Evolutionary conservation across 2,888 invertebrate genomes (phyloP).

Genomic region (Torymus texanus): DNA sequence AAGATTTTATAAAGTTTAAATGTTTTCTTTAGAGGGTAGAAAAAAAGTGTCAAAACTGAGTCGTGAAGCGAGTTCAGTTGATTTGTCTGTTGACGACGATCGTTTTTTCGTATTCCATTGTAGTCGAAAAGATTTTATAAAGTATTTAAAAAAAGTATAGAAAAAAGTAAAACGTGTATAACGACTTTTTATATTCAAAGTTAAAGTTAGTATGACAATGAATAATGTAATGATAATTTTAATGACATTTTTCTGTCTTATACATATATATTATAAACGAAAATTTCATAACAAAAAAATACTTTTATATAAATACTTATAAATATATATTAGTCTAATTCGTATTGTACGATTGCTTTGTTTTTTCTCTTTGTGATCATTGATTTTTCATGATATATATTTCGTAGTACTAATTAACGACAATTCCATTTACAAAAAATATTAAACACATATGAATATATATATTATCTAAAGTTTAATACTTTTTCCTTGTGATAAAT

Average conservation of each 20-base stretch:
- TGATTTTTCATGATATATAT: constrained; percentile 17
- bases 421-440: constrained; percentile 23
- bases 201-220: too few species aligned
- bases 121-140: constrained; percentile 15
- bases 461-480: constrained; percentile 2
- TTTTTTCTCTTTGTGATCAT: constrained; percentile 21
- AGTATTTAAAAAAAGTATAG: neutral
- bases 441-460: neutral
- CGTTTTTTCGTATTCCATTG: neutral
- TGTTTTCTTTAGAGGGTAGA: constrained; percentile 9
- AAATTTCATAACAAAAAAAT: constrained; percentile 19
- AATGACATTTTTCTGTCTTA: constrained; percentile 3
- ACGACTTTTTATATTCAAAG: constrained; percentile 24
- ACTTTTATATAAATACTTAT: constrained; percentile 45
- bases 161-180: neutral
- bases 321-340: constrained; percentile 24
- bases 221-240: constrained; percentile 3
- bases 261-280: neutral
- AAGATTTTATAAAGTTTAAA: constrained; percentile 22
- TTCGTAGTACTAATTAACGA: constrained; percentile 19
- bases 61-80: neutral
- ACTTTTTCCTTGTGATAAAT: constrained; percentile 50
- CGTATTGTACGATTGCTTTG: constrained; percentile 31
- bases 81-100: neutral
- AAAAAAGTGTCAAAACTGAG: neutral